A percentile compares a stretch with the other conserved stretches of the same genome.
These are phyloP conservation scores for Microchrysa polita DNA, from an alignment of 2,888 invertebrate genomes.

Conservation along the genomic window DNA sequence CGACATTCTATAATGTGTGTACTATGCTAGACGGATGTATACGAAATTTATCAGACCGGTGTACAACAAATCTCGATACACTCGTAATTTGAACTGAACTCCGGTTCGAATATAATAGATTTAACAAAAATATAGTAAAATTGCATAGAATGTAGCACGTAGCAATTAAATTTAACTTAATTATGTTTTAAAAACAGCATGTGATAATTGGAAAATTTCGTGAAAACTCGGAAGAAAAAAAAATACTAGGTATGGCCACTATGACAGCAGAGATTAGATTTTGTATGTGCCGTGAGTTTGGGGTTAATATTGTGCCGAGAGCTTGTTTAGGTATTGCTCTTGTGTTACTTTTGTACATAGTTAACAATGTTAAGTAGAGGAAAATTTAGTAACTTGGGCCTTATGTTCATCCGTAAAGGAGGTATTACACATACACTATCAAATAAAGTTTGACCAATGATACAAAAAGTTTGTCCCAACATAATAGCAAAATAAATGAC, in stretches of 20 bases:
- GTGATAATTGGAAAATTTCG: conserved; percentile 5
- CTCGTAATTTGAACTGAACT: too few species aligned
- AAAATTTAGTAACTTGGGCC: too few species aligned
- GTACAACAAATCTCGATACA: background rate
- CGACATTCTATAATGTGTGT: conserved; percentile 6
- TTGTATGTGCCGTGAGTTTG: conserved; percentile 15
- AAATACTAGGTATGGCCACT: conserved; percentile 13
- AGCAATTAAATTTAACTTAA: conserved; percentile 31
- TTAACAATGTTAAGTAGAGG: too few species aligned
- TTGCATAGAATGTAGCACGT: conserved; percentile 32
- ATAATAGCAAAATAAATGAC: too few species aligned
- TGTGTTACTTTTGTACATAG: too few species aligned
- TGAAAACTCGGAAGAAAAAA: too few species aligned
- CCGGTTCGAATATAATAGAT: background rate
- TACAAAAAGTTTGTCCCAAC: too few species aligned
- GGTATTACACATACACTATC: too few species aligned
- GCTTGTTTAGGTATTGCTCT: background rate
- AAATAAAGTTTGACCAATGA: too few species aligned
- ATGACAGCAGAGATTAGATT: conserved; percentile 15
- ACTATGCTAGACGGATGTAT: conserved; percentile 21
- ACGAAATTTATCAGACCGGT: background rate
- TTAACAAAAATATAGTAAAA: conserved; percentile 31
- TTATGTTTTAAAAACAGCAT: conserved; percentile 29
- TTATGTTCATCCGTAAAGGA: too few species aligned
- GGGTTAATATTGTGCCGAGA: background rate